These are phyloP conservation scores for Uromys caudimaculatus DNA, from an alignment of 2,797 vertebrate genomes.

Conservation along the genomic window DNA sequence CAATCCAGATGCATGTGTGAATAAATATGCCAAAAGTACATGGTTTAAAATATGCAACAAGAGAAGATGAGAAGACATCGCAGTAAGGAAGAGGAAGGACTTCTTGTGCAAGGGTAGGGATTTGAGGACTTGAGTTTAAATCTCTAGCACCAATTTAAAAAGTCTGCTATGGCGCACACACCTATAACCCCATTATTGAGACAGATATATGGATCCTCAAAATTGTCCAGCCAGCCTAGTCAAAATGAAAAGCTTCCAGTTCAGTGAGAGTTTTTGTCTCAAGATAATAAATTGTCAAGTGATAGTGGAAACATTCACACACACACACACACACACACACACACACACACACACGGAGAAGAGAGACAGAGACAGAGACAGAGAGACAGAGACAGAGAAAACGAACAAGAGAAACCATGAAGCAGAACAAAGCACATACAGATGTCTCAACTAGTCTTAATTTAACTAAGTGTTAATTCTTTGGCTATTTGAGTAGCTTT, in stretches of 20 bases:
- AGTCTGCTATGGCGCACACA: background rate
- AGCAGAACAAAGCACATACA: background rate
- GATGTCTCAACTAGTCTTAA: background rate
- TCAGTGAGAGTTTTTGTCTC: background rate
- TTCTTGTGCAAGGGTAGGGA: background rate
- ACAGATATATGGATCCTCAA: background rate
- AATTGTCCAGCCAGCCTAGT: background rate
- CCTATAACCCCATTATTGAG: background rate
- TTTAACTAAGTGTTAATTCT: background rate
- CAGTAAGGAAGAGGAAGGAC: background rate
- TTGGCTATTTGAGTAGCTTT: background rate
- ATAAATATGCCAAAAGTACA: background rate
- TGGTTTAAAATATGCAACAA: background rate
- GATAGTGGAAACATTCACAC: background rate
- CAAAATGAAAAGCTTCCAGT: background rate
- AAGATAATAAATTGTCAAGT: background rate
- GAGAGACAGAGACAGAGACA: background rate
- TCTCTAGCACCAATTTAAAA: background rate
- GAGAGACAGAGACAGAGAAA: background rate
- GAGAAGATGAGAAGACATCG: background rate
- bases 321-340: background rate
- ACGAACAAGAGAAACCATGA: background rate
- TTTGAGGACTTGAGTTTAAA: background rate
- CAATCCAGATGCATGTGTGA: background rate
- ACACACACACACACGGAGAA: background rate